Evolutionary conservation across 2,113 vertebrate genomes (phyloP), one percentile per base, ranked within the genome.

Genomic region (Rhipidura dahli): DNA sequence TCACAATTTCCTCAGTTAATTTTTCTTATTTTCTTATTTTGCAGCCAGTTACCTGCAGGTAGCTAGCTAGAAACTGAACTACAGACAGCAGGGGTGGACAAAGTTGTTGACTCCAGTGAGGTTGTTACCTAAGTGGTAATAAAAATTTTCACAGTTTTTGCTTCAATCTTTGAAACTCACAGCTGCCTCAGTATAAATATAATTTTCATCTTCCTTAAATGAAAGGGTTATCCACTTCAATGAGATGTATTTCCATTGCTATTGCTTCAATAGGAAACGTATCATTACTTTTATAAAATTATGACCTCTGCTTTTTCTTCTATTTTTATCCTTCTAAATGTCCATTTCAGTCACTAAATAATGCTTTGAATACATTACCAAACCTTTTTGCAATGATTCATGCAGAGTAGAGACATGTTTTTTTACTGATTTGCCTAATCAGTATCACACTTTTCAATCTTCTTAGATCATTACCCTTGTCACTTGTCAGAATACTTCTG

Each of bases 341-440:
- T 66, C 44, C 70, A 90, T 93, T 96, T 77, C 83, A 95, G 37
- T 81, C 84, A 68, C 56, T 89, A 65, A 85, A 87, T 92, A 89
- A 82, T 87, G n/a, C 56, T 84, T 93, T 73, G 60, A 94, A 70
- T 87, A 86, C 53, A 94, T 91, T 93, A 96, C 83, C 81, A 91
- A 96, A 87, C 83, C 45, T 87, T 93, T 95, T 94, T 37, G 53
- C 89, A 96, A 94, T 68, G 42, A 95, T 50, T 98, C 87, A 95
- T 81, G 77, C 56, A 90, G 70, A 96, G 49, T 53, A 90, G 40
- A 66, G 59, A 89, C 61, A 89, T 66, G 37, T 87, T 96, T 96
- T 94, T 93, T 95, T 88, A 37, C n/a, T 59, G n/a, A 96, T 97
- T 97, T 97, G 37, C 53, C 70, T 97, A 95, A 97, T 97, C 93